phyloP scores from a whole-genome alignment of 2,113 vertebrate species.

The Ancistrus triradiatus region DNA sequence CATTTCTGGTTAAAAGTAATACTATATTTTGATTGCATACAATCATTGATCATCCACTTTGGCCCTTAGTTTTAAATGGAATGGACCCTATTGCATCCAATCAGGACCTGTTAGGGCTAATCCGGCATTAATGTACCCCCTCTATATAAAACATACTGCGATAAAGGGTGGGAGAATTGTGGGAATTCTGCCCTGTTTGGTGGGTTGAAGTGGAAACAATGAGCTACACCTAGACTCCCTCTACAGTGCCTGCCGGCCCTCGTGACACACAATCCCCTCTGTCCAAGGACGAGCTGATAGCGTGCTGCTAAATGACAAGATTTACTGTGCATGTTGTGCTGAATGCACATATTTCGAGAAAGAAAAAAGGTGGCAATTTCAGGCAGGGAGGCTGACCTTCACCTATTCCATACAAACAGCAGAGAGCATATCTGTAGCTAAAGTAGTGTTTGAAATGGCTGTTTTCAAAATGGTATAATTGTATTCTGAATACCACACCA shows the following conservation, averaged over 20 bases:
- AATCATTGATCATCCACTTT: neutral
- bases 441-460: too few species aligned
- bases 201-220: conserved; percentile 14
- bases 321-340: neutral
- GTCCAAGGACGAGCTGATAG: conserved; percentile 27
- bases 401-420: neutral
- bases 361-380: neutral
- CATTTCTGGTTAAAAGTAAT: neutral
- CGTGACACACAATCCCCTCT: neutral
- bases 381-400: neutral
- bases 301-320: neutral
- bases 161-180: conserved; percentile 29
- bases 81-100: conserved; percentile 9
- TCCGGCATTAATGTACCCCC: neutral
- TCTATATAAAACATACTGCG: neutral
- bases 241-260: neutral
- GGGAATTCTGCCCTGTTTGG: conserved; percentile 50
- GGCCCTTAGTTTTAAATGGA: conserved; percentile 21
- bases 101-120: neutral
- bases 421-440: too few species aligned
- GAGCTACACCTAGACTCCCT: conserved; percentile 19
- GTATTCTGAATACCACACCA: too few species aligned
- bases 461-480: too few species aligned
- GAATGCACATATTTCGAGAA: neutral
- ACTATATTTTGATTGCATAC: neutral